Evolutionary conservation across 2,113 vertebrate species (phyloP).

Genomic region (Corythaeola cristata): DNA sequence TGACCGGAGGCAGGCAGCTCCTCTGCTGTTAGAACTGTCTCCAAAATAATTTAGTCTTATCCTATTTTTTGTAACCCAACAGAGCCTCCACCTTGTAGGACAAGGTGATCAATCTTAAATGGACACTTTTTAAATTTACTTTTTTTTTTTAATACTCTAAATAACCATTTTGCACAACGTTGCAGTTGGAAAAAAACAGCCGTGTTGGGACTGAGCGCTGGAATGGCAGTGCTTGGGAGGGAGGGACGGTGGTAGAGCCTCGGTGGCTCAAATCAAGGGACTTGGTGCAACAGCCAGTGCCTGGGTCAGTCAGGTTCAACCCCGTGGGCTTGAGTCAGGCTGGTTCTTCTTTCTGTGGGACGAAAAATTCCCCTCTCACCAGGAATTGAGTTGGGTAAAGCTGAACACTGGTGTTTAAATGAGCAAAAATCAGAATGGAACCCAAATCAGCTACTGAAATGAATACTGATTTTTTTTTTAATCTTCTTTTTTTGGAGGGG

Average conservation of each 20-base stretch:
- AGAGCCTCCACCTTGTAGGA: neutral
- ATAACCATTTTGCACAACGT: neutral
- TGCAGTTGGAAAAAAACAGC: neutral
- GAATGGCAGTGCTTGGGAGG: neutral
- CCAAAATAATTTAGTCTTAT: neutral
- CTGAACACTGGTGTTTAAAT: neutral
- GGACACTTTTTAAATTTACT: no score
- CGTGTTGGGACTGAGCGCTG: rapidly evolving
- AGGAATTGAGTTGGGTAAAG: no score
- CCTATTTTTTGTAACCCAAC: no score
- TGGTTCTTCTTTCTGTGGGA: neutral
- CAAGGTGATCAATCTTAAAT: neutral
- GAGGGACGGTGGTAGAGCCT: no score
- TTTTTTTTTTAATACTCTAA: neutral
- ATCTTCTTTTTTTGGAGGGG: neutral
- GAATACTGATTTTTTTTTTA: neutral
- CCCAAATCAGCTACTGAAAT: neutral
- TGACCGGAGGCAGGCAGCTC: neutral
- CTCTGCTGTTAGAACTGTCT: neutral
- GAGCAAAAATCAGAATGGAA: neutral
- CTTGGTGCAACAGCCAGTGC: rapidly evolving
- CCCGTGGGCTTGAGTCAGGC: neutral
- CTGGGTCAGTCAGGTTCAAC: neutral
- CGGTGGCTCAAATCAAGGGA: neutral
- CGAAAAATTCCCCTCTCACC: neutral